A percentile compares a stretch with the other conserved stretches of the same genome.
Conservation (phyloP, 2,113 vertebrate genomes). For the Chloebia gouldiae region DNA sequence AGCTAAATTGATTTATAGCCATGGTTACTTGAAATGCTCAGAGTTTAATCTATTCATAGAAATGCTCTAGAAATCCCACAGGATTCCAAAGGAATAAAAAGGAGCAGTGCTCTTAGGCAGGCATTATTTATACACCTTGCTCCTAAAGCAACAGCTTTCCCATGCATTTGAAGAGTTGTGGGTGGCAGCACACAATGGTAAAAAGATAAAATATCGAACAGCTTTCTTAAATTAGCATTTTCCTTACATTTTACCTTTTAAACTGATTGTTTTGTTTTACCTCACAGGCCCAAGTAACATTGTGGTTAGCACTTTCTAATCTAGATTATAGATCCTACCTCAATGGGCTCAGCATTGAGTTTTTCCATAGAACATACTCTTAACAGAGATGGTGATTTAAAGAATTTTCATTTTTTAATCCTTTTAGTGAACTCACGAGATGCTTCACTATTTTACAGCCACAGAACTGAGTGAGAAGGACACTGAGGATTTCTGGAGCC, state of each 20-base stretch:
- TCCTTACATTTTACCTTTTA: not conserved
- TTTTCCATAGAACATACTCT: not conserved
- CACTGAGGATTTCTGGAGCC: not conserved
- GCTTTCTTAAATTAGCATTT: slow-evolving; percentile 27
- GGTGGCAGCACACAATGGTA: not conserved
- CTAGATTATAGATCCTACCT: not conserved
- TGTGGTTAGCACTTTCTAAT: not conserved
- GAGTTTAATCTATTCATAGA: slow-evolving; percentile 65
- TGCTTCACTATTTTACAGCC: not conserved
- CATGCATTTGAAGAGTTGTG: not conserved
- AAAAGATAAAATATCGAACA: slow-evolving; percentile 31
- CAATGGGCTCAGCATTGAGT: not conserved
- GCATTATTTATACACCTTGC: slow-evolving; percentile 63
- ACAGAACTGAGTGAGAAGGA: not conserved
- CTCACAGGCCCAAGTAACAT: slow-evolving; percentile 24
- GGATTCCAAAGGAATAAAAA: slow-evolving; percentile 50
- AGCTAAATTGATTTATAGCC: slow-evolving; percentile 67
- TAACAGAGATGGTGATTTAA: not conserved
- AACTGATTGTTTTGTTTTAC: slow-evolving; percentile 22
- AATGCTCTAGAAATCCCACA: slow-evolving; percentile 65
- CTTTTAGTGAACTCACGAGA: not conserved
- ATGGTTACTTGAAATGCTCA: slow-evolving; percentile 67
- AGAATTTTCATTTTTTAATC: not conserved
- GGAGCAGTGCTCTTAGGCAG: slow-evolving; percentile 15
- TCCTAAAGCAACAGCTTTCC: slow-evolving; percentile 39